Percentiles rank a stretch among this genome's conserved stretches.
phyloP scores from a whole-genome alignment of 2,797 vertebrate genomes.

The Muraenolepis orangiensis region DNA sequence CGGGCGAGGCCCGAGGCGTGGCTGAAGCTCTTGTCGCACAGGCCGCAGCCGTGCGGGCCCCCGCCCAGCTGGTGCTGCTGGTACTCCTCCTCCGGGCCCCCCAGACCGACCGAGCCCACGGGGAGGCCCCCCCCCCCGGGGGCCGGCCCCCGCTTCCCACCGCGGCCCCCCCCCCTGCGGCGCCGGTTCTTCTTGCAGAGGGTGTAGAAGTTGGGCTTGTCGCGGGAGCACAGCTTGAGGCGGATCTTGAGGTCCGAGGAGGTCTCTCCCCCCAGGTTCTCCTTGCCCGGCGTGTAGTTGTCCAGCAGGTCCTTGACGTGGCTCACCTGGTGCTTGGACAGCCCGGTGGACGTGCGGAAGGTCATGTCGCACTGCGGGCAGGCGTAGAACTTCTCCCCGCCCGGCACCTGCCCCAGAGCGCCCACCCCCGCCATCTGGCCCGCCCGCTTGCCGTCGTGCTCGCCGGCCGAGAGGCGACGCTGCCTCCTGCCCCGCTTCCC shows the following conservation, averaged over 20 bases:
- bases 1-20: conserved; percentile 62
- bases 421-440: conserved; percentile 17
- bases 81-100: conserved; percentile 32
- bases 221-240: conserved; percentile 75
- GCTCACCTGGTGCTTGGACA: conserved; percentile 74
- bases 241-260: conserved; percentile 79
- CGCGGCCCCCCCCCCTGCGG: conserved; percentile 37
- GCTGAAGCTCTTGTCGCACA: conserved; percentile 65
- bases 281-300: conserved; percentile 69
- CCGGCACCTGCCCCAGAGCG: conserved; percentile 21
- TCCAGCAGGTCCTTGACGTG: conserved; percentile 74
- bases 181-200: conserved; percentile 77
- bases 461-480: conserved; percentile 16
- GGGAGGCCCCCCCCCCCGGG: not conserved
- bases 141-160: conserved; percentile 9
- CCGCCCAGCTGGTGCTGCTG: conserved; percentile 7
- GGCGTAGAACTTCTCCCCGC: conserved; percentile 68
- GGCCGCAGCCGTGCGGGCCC: conserved; percentile 51
- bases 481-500: conserved; percentile 51
- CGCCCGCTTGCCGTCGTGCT: conserved; percentile 9
- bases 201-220: conserved; percentile 78
- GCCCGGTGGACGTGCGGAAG: conserved; percentile 70
- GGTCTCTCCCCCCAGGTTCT: conserved; percentile 61
- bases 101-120: not conserved
- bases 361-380: conserved; percentile 76